These are phyloP conservation scores for Caenorhabditis elegans DNA, from an alignment of 1,140 invertebrate genomes.

Conservation along the genomic window WBcel235 BX284604.4:12711001-12711500, in stretches of 20 bases:
- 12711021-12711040: too few species aligned
- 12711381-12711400: not conserved
- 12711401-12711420: not conserved
- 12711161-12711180: not conserved
- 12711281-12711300: too few species aligned
- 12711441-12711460: not conserved
- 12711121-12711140: conserved; percentile 29
- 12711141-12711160: not conserved
- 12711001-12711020: too few species aligned
- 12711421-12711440: not conserved
- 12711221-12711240: too few species aligned
- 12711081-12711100: not conserved
- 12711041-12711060: too few species aligned
- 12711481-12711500: too few species aligned
- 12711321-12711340: not conserved
- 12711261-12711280: conserved; percentile 11
- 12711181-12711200: not conserved
- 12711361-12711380: not conserved
- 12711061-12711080: too few species aligned
- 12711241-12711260: too few species aligned
- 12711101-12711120: conserved; percentile 1
- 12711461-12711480: too few species aligned
- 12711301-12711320: not conserved
- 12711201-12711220: too few species aligned
- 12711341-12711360: not conserved